Percentiles rank a stretch among this genome's conserved stretches.
Evolutionary conservation across 2,113 vertebrate species (phyloP).

Genomic region (Felis catus): F.catus_Fca126_mat1.0 CM031413.1:12264501-12265000

Average conservation of each 20-base stretch:
- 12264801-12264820: background rate
- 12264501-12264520: background rate
- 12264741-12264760: background rate
- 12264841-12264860: background rate
- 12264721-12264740: background rate
- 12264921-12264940: background rate
- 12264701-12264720: no score
- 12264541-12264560: background rate
- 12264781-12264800: background rate
- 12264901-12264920: background rate
- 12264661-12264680: background rate
- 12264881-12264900: background rate
- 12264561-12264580: no score
- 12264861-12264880: background rate
- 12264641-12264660: background rate
- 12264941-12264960: background rate
- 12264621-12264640: background rate
- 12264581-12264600: no score
- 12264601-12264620: background rate
- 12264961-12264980: constrained; percentile 86
- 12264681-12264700: background rate
- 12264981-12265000: constrained; percentile 97
- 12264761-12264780: background rate
- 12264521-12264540: background rate
- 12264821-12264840: background rate